These are phyloP conservation scores for Trissolcus brochymenae DNA, from an alignment of 2,888 invertebrate genomes.

Conservation along the genomic window DNA sequence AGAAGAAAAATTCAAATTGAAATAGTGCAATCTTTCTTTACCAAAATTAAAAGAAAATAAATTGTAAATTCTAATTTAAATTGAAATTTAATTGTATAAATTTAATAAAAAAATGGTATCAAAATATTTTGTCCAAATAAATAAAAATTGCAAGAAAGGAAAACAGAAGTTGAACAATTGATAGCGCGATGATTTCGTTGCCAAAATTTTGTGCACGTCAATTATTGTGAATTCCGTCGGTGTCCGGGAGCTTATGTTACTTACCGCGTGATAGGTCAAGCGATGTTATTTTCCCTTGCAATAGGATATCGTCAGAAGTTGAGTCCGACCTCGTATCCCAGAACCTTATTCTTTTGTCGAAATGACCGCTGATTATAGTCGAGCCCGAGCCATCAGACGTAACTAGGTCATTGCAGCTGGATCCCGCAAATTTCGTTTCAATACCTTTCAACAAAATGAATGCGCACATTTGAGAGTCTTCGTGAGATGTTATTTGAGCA, in stretches of 20 bases:
- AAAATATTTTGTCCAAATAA: too few species aligned
- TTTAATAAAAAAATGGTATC: too few species aligned
- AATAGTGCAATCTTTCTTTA: too few species aligned
- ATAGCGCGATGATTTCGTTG: slow-evolving; percentile 22
- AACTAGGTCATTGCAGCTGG: slow-evolving; percentile 97
- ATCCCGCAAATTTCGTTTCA: slow-evolving; percentile 96
- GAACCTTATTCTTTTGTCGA: slow-evolving; percentile 96
- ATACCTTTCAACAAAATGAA: slow-evolving; percentile 79
- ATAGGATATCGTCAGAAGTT: slow-evolving; percentile 88
- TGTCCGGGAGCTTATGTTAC: slow-evolving; percentile 33
- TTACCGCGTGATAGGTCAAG: slow-evolving; percentile 93
- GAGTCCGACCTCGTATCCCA: slow-evolving; percentile 96
- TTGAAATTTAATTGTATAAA: too few species aligned
- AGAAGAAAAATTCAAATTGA: too few species aligned
- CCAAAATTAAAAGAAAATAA: too few species aligned
- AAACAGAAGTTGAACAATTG: neutral
- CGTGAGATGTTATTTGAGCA: too few species aligned
- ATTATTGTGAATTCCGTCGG: slow-evolving; percentile 32
- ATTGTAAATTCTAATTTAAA: too few species aligned
- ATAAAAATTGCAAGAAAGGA: too few species aligned
- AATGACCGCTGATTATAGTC: slow-evolving; percentile 97
- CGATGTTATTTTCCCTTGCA: slow-evolving; percentile 96
- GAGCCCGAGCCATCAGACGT: slow-evolving; percentile 91
- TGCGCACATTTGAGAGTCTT: neutral
- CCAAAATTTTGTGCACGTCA: slow-evolving; percentile 10